Evolutionary conservation across 2,113 vertebrate genomes (phyloP).

Genomic region (Pterocles burchelli): DNA sequence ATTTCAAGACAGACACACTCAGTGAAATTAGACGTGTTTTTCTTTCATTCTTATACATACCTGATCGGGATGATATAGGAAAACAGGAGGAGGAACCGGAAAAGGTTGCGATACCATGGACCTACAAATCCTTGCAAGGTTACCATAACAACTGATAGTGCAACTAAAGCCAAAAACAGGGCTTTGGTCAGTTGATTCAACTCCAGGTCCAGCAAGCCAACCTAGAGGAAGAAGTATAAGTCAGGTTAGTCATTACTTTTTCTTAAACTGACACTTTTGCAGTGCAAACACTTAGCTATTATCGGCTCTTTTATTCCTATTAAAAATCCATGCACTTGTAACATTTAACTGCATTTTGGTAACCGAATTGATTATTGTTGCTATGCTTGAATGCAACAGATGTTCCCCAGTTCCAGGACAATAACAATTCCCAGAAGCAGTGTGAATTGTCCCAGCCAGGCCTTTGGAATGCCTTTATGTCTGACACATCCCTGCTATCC

Average conservation of each 20-base stretch:
- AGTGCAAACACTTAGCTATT: background rate
- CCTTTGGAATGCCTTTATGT: background rate
- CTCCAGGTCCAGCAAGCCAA: constrained; percentile 93
- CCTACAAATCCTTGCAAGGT: constrained; percentile 94
- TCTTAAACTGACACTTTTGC: background rate
- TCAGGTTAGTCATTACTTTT: background rate
- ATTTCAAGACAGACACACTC: constrained; percentile 56
- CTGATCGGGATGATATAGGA: constrained; percentile 99
- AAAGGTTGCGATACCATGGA: constrained; percentile 93
- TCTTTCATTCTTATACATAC: constrained; percentile 73
- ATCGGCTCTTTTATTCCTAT: background rate
- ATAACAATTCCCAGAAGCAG: background rate
- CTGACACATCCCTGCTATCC: background rate
- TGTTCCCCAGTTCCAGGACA: background rate
- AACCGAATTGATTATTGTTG: background rate
- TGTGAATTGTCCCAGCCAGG: background rate
- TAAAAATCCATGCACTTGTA: background rate
- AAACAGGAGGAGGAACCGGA: constrained; percentile 94
- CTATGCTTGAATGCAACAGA: background rate
- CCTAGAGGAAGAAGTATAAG: constrained; percentile 72
- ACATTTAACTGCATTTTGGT: background rate
- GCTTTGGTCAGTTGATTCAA: constrained; percentile 96
- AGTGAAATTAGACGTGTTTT: constrained; percentile 50
- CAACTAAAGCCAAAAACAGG: constrained; percentile 92
- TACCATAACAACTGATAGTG: constrained; percentile 92